Evolutionary conservation across 2,888 invertebrate species (phyloP).

Genomic region (Germaria angustata): DNA sequence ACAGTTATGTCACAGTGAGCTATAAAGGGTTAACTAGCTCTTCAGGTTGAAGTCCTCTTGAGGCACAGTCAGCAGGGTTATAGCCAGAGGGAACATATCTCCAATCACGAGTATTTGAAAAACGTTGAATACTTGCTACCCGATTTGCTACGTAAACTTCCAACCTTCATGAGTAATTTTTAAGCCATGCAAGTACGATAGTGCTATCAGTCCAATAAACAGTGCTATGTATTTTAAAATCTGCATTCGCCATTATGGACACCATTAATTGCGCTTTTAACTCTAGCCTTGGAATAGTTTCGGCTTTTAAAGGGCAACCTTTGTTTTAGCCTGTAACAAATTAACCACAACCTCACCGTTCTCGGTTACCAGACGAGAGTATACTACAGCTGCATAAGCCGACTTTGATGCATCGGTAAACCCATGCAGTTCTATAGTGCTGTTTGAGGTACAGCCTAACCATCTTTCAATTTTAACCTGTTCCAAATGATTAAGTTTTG

Average conservation of each 20-base stretch:
- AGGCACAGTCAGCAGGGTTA: conserved; percentile 14
- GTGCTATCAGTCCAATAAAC: conserved; percentile 9
- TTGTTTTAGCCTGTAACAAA: conserved; percentile 19
- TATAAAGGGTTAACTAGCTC: not conserved
- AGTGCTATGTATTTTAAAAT: not conserved
- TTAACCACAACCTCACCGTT: conserved; percentile 2
- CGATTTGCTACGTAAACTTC: not conserved
- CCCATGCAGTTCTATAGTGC: not conserved
- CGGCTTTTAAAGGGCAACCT: conserved; percentile 16
- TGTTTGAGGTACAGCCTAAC: not conserved
- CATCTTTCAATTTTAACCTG: not conserved
- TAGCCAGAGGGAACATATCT: conserved; percentile 4
- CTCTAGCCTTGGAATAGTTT: conserved; percentile 21
- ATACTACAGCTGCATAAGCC: not conserved
- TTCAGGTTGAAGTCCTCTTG: conserved; percentile 4
- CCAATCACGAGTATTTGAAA: conserved; percentile 20
- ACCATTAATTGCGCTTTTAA: conserved; percentile 8
- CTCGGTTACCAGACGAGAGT: not conserved
- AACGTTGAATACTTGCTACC: conserved; percentile 6
- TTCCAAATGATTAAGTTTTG: not conserved
- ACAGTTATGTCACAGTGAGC: too few relatives aligned
- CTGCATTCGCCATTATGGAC: not conserved
- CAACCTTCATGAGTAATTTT: too few relatives aligned
- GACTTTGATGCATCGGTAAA: not conserved
- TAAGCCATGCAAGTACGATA: too few relatives aligned